Conservation (phyloP, 2,888 invertebrate genomes). For the Drosophila neonasuta region DNA sequence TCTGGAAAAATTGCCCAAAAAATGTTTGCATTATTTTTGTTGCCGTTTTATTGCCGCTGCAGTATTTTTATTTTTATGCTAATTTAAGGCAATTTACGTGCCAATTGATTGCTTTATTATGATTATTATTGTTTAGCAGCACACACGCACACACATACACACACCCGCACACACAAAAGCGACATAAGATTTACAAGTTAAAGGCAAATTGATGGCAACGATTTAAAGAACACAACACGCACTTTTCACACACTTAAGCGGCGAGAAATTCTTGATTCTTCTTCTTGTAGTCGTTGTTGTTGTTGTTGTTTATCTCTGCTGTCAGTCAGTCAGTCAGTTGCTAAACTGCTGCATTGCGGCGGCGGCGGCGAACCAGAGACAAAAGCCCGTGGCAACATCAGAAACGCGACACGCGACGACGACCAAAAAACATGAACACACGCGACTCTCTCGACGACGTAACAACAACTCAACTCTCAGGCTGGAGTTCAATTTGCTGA, state of each 20-base stretch:
- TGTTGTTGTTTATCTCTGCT: conserved; percentile 48
- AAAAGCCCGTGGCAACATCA: conserved; percentile 57
- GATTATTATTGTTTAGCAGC: conserved; percentile 57
- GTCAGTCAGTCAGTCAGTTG: conserved; percentile 44
- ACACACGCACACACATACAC: background rate
- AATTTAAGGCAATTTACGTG: conserved; percentile 41
- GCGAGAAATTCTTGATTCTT: conserved; percentile 6
- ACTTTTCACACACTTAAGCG: conserved; percentile 46
- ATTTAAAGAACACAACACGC: conserved; percentile 42
- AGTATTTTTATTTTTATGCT: conserved; percentile 22
- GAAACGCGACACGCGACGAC: conserved; percentile 48
- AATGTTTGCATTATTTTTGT: conserved; percentile 39
- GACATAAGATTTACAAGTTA: conserved; percentile 23
- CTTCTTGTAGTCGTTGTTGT: conserved; percentile 3
- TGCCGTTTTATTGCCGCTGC: conserved; percentile 34
- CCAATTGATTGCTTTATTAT: conserved; percentile 43
- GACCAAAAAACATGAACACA: conserved; percentile 50
- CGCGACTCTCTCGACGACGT: conserved; percentile 59
- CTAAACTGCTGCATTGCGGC: conserved; percentile 48
- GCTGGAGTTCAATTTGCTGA: conserved; percentile 42
- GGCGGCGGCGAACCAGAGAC: conserved; percentile 30
- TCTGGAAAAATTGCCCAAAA: conserved; percentile 66
- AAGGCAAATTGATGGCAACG: conserved; percentile 32
- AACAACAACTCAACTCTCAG: conserved; percentile 53
- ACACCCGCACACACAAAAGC: conserved; percentile 24